Evolutionary conservation across 2,113 vertebrate genomes (phyloP), one percentile per base, ranked within the genome.

Genomic region (Amblyopsis rosae): DNA sequence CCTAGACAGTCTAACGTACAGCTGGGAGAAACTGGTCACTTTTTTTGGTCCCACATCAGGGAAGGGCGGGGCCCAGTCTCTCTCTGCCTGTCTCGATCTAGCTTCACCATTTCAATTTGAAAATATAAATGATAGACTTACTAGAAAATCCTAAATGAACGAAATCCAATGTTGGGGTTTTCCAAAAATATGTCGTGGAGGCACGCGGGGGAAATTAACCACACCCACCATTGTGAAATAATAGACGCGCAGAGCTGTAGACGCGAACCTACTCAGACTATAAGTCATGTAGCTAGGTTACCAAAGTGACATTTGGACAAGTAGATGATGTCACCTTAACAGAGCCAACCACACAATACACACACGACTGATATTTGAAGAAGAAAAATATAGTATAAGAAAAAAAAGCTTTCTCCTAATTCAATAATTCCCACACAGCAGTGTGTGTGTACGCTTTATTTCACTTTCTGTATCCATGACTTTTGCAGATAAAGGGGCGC

Each of bases 381-480:
- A 26, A 26, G 26, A 49, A 49, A 49, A 51, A 51, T 11, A 51
- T 12, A 10, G 3, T 1, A 5, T 16, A 16, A 55, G 15, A 10
- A 51, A 45, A 66, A 3, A 0, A 45, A 53, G 19, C 32, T n/a
- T n/a, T 54, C 51, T 54, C 51, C 51, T 54, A 15, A 54, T 53
- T 26, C n/a, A 63, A 54, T 19, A 41, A 56, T n/a, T 32, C 50
- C 70, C 48, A 41, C 65, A 62, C 62, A 71, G 11, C 75, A 68
- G 33, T 69, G 72, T 75, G 80, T 86, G 80, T 86, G 88, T 87
- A 86, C 88, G 90, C 85, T 87, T 88, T 86, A 89, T 90, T 90
- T 72, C 77, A 80, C 72, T 74, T 76, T 79, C 65, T 67, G 70
- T 71, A 75, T 75, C 69, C 80, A 83, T 70, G 76, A 82, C 72